Evolutionary conservation across 2,797 vertebrate species (phyloP), one percentile per base, ranked within the genome.

Genomic region (Pyrocephalus nanus): DNA sequence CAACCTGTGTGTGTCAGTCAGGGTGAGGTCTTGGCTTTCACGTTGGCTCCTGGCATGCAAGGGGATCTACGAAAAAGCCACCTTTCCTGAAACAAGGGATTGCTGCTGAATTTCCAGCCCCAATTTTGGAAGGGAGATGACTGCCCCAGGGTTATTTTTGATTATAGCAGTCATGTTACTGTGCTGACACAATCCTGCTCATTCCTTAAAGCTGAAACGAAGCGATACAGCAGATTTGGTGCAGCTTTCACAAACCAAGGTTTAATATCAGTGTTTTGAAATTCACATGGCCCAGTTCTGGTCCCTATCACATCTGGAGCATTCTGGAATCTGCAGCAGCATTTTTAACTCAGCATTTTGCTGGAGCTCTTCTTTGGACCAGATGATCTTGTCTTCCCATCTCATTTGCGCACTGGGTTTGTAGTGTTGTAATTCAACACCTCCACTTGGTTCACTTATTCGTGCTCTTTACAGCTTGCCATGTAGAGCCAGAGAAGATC

Each of bases 271-370:
- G 34, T 43, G 8, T 12, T 36, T 19, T 47, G 77, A 65, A 67
- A 61, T 32, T 32, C 48, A 7, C 13, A 8, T 0, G 0, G 53
- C 20, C 0, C 0, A 61, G 12, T 74, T 80, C 38, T 66, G 42
- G 34, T 21, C 40, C 21, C 10, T 27, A 36, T 7, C 61, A 23
- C 32, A 25, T 11, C 29, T 25, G 30, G 61, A 27, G 19, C 36
- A 8, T 18, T 34, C 48, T 66, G 66, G 48, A 81, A 84, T 80
- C 74, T 79, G 71, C 60, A 82, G 51, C 34, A 87, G 48, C 4
- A 6, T 10, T 42, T 36, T 38, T 25, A 54, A 71, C 17, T 15
- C 71, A 77, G 27, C 5, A 3, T 21, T 2, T 21, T 47, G 29
- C 60, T 86, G 70, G 64, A 58, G 23, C 26, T 38, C 13, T 2